Base-by-base conservation (phyloP, 2,113 vertebrate species). In the Gymnorhina tibicen region DNA sequence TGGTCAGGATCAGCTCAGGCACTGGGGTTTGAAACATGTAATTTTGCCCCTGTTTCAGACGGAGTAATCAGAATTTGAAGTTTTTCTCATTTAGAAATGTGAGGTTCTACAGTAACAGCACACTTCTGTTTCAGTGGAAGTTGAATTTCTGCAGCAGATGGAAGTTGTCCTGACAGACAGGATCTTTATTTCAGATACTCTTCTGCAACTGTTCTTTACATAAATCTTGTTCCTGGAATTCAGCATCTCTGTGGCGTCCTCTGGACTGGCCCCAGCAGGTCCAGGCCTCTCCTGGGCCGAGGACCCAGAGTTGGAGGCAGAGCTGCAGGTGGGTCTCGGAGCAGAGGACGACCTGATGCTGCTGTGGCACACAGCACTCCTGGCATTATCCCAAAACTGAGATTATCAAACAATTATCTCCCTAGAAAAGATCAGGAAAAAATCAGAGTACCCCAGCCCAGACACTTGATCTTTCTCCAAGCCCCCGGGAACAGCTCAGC, bases 351-450 rank as follows among this genome's bases (percentile, higher is more conserved):
- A 39, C 32, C 16, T 5, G 1, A 15, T 33, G 68, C 67, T 35
- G 2, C 46, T 22, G 14, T 1, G 9, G 64, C 50, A 59, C 39
- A 7, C 0, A 0, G 11, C 10, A 26, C 13, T 83, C 24, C 63
- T 46, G 7, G 8, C 32, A 2, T 6, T 47, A 50, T 9, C 79
- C 59, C 56, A 14, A 50, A 63, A 11, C 33, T n/a, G 60, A 52
- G 23, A 47, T 41, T 83, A 75, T 5, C 53, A 58, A 79, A 60
- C 41, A 68, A 66, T 27, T 28, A 79, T 39, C 39, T 94, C 30
- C 55, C 41, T 23, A 35, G 7, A 35, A 87, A 72, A 76, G 49
- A 85, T 46, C 20, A 76, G 21, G 42, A 30, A 58, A 59, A 69
- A 59, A 60, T 16, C 60, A 41, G 13, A 3, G 37, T 19, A 73